Evolutionary conservation across 2,888 invertebrate genomes (phyloP), one percentile per base, ranked within the genome.

Genomic region (Litoditis marina): DNA sequence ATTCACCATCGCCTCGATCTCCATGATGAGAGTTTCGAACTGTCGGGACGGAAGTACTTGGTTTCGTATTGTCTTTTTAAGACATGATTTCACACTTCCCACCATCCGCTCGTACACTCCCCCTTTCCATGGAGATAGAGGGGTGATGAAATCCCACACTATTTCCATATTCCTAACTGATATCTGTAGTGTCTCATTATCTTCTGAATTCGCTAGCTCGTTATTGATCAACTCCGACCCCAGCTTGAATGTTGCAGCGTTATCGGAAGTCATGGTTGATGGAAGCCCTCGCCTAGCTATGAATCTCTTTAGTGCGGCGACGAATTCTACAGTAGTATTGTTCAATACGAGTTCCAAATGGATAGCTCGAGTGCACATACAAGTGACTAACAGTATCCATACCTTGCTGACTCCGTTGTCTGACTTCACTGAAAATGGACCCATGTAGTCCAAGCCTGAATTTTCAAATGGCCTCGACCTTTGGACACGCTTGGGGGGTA

Each of bases 181-280:
- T n/a, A n/a, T n/a, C n/a, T n/a, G n/a, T n/a, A n/a, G n/a, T n/a
- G n/a, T n/a, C n/a, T n/a, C n/a, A n/a, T n/a, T n/a, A n/a, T n/a
- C n/a, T n/a, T n/a, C n/a, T n/a, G n/a, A n/a, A n/a, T n/a, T n/a
- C n/a, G n/a, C n/a, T n/a, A n/a, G 47, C 2, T 46, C 34, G n/a
- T 27, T 57, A 3, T 25, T n/a, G n/a, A n/a, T n/a, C n/a, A n/a
- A n/a, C n/a, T n/a, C n/a, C n/a, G n/a, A n/a, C n/a, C 57, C 57
- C 1, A 83, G 80, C 1, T 76, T 73, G 66, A 85, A 85, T 64
- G 83, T 84, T 0, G 80, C 79, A 0, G 83, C 83, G 60, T 84
- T 84, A 56, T 85, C 85, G 28, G 78, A 78, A 1, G 54, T 8
- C 25, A 75, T 76, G 0, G 63, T 55, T 4, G 32, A 53, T 0